Evolutionary conservation across 2,113 vertebrate genomes (phyloP), one percentile per base, ranked within the genome.

Genomic region (Hypocryptadius cinnamomeus): DNA sequence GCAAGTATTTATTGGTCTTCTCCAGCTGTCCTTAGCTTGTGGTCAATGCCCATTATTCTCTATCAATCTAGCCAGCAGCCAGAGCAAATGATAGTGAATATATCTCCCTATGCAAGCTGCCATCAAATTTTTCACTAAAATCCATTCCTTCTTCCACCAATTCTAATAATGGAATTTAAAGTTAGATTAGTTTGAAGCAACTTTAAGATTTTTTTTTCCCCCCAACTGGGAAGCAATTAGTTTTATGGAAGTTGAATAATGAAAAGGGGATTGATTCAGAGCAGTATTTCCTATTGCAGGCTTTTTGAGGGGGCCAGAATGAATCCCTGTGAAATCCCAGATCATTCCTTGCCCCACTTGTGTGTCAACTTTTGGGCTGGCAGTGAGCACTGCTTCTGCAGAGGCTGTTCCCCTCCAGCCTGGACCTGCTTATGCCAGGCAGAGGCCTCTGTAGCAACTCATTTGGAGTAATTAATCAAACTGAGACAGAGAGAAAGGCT

Each of bases 391-490:
- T 85, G 54, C 85, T 73, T 5, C 35, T 23, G 40, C 66, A 61
- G 47, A 54, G 40, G n/a, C 35, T 53, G 39, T 5, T 72, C 47
- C 56, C 24, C 56, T 65, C 70, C 68, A 11, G 16, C 25, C 72
- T 73, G 37, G 20, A 47, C 70, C 78, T 94, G 63, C 92, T 60
- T 33, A 5, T 5, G 22, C 72, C 50, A 74, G 87, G 47, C 64
- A 59, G 64, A 86, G 69, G 39, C 89, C 74, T 77, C 61, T 68
- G 72, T 11, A 81, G 59, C 88, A 69, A 27, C 94, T 92, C 90
- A 66, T 94, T 94, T 94, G 84, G 60, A 59, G 86, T 88, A 97
- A 97, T 97, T 96, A 96, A 95, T 97, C 96, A 97, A 65, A 33
- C 27, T 28, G 74, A 90, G 93, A 20, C 68, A 15, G 89, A 23